Percentiles rank a stretch among this genome's conserved stretches.
phyloP scores from a whole-genome alignment of 1,140 invertebrate species.

The Nasonia longicornis region DNA sequence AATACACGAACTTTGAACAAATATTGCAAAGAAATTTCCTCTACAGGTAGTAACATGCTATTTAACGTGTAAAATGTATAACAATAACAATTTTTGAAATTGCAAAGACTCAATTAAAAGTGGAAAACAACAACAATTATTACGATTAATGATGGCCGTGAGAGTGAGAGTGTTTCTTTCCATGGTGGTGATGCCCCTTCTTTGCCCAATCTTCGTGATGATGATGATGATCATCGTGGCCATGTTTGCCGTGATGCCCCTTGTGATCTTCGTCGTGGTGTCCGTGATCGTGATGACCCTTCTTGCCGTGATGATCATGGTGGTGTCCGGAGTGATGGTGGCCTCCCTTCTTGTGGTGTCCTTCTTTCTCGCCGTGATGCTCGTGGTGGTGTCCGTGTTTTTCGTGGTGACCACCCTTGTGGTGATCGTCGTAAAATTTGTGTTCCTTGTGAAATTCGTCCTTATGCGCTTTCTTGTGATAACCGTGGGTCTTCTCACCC shows the following conservation, averaged over 20 bases:
- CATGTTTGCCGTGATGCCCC: conserved; percentile 38
- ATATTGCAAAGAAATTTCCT: not conserved
- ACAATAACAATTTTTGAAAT: conserved; percentile 22
- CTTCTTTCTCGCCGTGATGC: conserved; percentile 30
- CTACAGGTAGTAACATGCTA: not conserved
- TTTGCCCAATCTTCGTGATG: conserved; percentile 36
- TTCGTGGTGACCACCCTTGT: conserved; percentile 38
- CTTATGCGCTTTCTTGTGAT: conserved; percentile 46
- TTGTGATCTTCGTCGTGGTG: conserved; percentile 41
- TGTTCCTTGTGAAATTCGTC: conserved; percentile 37
- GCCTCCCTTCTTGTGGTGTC: conserved; percentile 36
- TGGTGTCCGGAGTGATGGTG: conserved; percentile 34
- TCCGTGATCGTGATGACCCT: conserved; percentile 30
- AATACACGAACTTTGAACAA: not conserved
- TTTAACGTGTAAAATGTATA: not conserved
- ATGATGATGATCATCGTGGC: conserved; percentile 34
- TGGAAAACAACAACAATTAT: not conserved
- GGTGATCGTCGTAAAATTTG: conserved; percentile 43
- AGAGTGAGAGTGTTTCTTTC: conserved; percentile 34
- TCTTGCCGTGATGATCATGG: conserved; percentile 37
- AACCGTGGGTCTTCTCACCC: conserved; percentile 52
- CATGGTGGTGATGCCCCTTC: conserved; percentile 36
- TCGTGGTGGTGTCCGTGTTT: conserved; percentile 41
- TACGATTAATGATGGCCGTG: conserved; percentile 29
- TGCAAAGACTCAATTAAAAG: not conserved